Evolutionary conservation across 35 echinoderm and acorn worm genomes (phyloP).

Genomic region (Strongylocentrotus purpuratus): DNA sequence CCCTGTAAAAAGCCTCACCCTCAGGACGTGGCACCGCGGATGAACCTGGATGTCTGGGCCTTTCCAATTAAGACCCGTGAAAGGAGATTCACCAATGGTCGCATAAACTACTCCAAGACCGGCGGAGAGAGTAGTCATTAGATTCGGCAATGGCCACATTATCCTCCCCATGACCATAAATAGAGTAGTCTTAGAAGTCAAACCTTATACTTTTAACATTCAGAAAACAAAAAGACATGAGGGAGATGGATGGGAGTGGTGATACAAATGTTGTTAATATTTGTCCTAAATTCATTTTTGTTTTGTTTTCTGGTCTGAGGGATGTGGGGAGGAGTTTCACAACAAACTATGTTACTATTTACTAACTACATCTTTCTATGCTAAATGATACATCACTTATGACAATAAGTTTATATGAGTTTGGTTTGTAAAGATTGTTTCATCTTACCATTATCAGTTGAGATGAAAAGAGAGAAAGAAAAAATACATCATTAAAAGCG

Average conservation of each 20-base stretch:
- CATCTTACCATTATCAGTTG: no score
- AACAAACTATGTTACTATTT: no score
- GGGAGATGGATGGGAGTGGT: not conserved
- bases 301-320: not conserved
- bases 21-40: not conserved
- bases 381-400: not conserved
- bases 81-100: not conserved
- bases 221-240: not conserved
- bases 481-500: not conserved
- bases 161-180: not conserved
- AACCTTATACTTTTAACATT: not conserved
- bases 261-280: not conserved
- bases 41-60: not conserved
- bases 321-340: no score
- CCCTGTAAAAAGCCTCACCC: not conserved
- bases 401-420: not conserved
- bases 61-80: conserved; percentile 9
- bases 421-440: not conserved
- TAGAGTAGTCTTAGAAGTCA: not conserved
- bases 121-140: conserved; percentile 2
- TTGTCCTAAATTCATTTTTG: not conserved
- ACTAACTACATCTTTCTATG: not conserved
- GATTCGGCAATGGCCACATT: not conserved
- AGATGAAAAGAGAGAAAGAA: not conserved
- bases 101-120: not conserved